Evolutionary conservation across 2,888 invertebrate species (phyloP), one percentile per base, ranked within the genome.

Genomic region (Dusona sp.): DNA sequence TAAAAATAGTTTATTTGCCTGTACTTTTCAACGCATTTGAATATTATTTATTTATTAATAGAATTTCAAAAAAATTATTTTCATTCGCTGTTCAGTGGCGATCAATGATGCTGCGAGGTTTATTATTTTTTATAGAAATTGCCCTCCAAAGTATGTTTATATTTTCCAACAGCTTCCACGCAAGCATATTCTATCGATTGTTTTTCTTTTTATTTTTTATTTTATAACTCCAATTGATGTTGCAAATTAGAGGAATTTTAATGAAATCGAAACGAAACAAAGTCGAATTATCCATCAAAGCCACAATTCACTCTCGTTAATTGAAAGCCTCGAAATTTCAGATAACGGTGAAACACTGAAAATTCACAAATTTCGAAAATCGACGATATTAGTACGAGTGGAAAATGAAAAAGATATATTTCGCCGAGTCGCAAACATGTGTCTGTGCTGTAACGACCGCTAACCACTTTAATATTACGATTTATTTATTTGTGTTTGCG

Each of bases 361-460:
- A 84, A 19, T 54, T 16, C 73, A 13, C 33, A n/a, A 36, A 22
- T 25, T 42, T 19, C 19, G n/a, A n/a, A n/a, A n/a, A n/a, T n/a
- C n/a, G n/a, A n/a, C n/a, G n/a, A n/a, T n/a, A n/a, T n/a, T n/a
- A n/a, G n/a, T n/a, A 48, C 25, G 22, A 16, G 45, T n/a, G 61
- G 57, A 38, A 79, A 61, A 48, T 36, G 38, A 25, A 65, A 72
- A 42, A 75, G 54, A 54, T 75, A 38, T 38, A 9, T 57, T 70
- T 42, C 25, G 79, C 57, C 19, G 42, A 48, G 68, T 19, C 51
- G 16, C 48, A 45, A 57, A 79, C 51, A 51, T 42, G 36, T 68
- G 78, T 38, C 38, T 70, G 25, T 64, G 61, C 42, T 75, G 79
- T 80, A 79, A 79, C 68, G 38, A 45, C 67, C 36, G 19, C 51